Base-by-base conservation (phyloP, 2,888 invertebrate genomes). In the Tyria jacobaeae region DNA sequence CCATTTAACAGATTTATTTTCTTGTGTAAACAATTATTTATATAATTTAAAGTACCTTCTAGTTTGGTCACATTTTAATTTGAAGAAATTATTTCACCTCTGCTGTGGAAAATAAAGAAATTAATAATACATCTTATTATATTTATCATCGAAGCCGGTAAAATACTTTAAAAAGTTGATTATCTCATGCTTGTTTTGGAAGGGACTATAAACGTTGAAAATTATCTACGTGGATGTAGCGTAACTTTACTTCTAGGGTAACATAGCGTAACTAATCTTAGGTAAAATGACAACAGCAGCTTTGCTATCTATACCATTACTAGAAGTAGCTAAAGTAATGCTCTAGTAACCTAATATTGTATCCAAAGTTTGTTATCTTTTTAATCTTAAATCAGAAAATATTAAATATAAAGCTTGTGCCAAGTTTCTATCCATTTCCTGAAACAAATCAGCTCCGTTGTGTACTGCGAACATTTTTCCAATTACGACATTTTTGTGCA, bases 241-340 rank as follows among this genome's bases (percentile, higher is more conserved):
- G 51, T 57, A 74, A 79, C 69, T 77, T 70, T 62, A 57, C 49
- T 69, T 60, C 60, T 65, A 69, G 68, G 60, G 67, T 76, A 68
- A 66, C 66, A 68, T 5, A 25, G 53, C 62, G 66, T 71, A 76
- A 82, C 81, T 74, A 81, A 82, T 82, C 77, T 82, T 79, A 73
- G 70, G 75, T 75, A 79, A 80, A 78, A 75, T 65, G 60, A 57
- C 68, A n/a, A n/a, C n/a, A 60, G 60, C 74, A 68, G 70, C 70
- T 68, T 73, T 82, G 81, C 80, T 81, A 84, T 82, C 64, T 80
- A 80, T 75, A 67, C 60, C 72, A 70, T 21, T n/a, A n/a, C n/a
- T n/a, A n/a, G n/a, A 62, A 63, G 57, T 39, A 37, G 39, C 14
- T 44, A 54, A 65, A 70, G 35, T 17, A 39, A 31, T n/a, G 52